Conservation (phyloP, 2,888 invertebrate species). For the Penaeus monodon region DNA sequence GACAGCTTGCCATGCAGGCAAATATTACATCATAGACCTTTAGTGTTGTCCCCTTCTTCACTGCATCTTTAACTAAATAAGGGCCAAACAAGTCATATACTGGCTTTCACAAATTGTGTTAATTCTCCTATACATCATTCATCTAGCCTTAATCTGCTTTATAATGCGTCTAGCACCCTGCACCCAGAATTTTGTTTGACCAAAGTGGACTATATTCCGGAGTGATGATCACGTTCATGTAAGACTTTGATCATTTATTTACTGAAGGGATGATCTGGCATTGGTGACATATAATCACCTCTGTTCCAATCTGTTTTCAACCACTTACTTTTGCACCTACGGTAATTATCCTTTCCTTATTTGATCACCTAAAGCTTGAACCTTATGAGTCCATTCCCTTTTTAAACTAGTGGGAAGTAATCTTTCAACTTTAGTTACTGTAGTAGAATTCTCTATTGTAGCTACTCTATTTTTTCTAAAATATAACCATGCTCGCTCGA, state of each 20-base stretch:
- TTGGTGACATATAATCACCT: background rate
- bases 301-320: background rate
- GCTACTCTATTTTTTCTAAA: too few species aligned
- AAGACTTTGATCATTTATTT: background rate
- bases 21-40: too few species aligned
- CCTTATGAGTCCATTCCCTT: too few species aligned
- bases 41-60: too few species aligned
- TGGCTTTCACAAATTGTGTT: constrained; percentile 8
- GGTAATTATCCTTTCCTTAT: background rate
- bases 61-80: too few species aligned
- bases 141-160: constrained; percentile 3
- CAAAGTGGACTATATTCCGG: constrained; percentile 3
- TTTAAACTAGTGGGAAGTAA: too few species aligned
- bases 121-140: constrained; percentile 19
- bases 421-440: too few species aligned
- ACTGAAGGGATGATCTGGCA: constrained; percentile 5
- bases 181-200: background rate
- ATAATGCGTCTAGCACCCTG: constrained; percentile 15
- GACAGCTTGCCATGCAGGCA: too few species aligned
- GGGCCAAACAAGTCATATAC: background rate
- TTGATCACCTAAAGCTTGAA: too few species aligned
- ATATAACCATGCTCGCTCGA: too few species aligned
- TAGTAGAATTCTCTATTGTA: too few species aligned
- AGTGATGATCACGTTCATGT: background rate
- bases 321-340: constrained; percentile 16